These are phyloP conservation scores for Halesus radiatus DNA, from an alignment of 1,140 invertebrate genomes.

Conservation along the genomic window DNA sequence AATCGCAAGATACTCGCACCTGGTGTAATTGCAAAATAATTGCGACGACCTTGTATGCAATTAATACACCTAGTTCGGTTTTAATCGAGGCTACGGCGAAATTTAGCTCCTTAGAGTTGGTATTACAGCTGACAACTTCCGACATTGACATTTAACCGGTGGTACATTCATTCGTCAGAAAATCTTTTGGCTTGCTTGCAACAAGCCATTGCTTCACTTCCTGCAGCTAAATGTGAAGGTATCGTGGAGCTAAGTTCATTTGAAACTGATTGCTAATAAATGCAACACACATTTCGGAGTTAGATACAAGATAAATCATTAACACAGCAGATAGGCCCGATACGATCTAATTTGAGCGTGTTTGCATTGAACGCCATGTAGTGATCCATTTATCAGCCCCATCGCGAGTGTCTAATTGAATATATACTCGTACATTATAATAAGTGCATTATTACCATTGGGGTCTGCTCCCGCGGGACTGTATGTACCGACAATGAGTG, in stretches of 20 bases:
- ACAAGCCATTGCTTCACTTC: not conserved
- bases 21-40: slow-evolving; percentile 3
- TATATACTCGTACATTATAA: too few relatives aligned
- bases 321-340: not conserved
- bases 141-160: slow-evolving; percentile 9
- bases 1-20: not conserved
- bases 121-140: not conserved
- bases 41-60: slow-evolving; percentile 8
- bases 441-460: too few relatives aligned
- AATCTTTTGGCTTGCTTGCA: not conserved
- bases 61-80: not conserved
- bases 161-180: not conserved
- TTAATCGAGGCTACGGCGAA: not conserved
- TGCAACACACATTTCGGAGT: not conserved
- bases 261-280: not conserved
- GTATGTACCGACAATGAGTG: too few relatives aligned
- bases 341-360: not conserved
- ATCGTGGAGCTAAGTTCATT: slow-evolving; percentile 1
- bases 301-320: not conserved
- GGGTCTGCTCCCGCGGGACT: too few relatives aligned
- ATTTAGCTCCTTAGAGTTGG: not conserved
- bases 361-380: not conserved
- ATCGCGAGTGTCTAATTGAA: too few relatives aligned
- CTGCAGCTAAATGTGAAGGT: slow-evolving; percentile 4
- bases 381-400: too few relatives aligned